Evolutionary conservation across 1,140 invertebrate genomes (phyloP), one percentile per base, ranked within the genome.

Genomic region (Lycorma delicatula): DNA sequence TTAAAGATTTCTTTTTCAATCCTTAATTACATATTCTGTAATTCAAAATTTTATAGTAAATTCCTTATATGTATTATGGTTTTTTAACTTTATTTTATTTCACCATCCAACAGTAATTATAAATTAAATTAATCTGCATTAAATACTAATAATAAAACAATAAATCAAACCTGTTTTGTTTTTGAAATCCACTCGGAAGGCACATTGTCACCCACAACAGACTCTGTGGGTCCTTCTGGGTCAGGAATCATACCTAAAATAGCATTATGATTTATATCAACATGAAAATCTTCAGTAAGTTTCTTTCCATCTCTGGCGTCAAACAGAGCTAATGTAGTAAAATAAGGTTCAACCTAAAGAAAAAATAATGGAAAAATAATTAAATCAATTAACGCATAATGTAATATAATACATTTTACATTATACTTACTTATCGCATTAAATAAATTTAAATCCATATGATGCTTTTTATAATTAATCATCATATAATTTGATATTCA

Each of bases 221-320:
- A 36, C 20, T 38, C 48, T 2, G 59, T 49, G 3, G 60, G 56
- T 16, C 60, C 58, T 16, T 64, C 63, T 3, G 60, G 63, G 18
- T 51, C 36, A n/a, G 58, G 25, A 7, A 64, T 49, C 51, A 64
- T 59, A 6, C 52, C 53, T 12, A 36, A 28, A 11, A 64, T 54
- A 22, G 60, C 54, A 27, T 59, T 53, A 20, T 57, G 55, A 73
- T 95, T 95, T 1, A 94, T 75, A 71, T 95, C 89, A 69, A 94
- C 91, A 71, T 93, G 84, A 74, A 96, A 97, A 71, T 93, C 93
- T 72, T 97, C 93, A 1, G 89, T 90, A 20, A 97, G 75, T 74
- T 96, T 96, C 65, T 82, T 81, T 12, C 87, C 87, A 60, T 84
- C 81, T 67, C 84, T 84, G 1, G 86, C 85, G 78, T 97, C 93